Conservation (phyloP, 2,113 vertebrate genomes). For the Protobothrops mucrosquamatus region DNA sequence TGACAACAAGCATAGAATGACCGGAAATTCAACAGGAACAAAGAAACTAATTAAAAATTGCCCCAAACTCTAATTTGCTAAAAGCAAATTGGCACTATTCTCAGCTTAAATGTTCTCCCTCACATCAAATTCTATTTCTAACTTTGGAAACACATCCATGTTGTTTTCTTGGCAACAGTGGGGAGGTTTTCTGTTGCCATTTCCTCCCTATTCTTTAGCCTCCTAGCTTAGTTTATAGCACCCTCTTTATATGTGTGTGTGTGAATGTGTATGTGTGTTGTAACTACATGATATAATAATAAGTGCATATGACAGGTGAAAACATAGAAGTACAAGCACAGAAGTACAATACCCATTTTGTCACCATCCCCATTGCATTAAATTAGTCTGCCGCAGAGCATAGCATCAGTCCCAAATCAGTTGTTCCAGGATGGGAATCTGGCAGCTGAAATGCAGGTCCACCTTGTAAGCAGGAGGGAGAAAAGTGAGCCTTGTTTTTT, state of each 20-base stretch:
- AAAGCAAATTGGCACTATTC: neutral
- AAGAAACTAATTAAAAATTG: neutral
- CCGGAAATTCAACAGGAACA: neutral
- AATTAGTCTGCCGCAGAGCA: neutral
- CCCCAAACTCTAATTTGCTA: neutral
- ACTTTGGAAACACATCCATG: neutral
- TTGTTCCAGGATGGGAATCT: neutral
- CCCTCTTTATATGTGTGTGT: too few species aligned
- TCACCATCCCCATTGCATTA: neutral
- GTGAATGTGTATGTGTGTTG: too few species aligned
- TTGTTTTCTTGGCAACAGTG: neutral
- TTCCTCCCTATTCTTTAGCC: neutral
- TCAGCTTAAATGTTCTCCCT: neutral
- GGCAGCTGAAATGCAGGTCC: neutral
- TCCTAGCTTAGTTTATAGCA: neutral
- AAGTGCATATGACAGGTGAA: neutral
- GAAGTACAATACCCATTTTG: neutral
- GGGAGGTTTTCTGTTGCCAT: neutral
- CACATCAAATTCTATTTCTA: neutral
- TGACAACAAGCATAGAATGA: neutral
- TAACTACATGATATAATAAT: neutral
- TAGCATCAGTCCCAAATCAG: neutral
- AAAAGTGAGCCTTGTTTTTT: neutral
- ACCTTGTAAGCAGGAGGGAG: neutral
- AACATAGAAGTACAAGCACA: neutral